phyloP scores from a whole-genome alignment of 2,888 invertebrate genomes.

The Coenonympha arcania region DNA sequence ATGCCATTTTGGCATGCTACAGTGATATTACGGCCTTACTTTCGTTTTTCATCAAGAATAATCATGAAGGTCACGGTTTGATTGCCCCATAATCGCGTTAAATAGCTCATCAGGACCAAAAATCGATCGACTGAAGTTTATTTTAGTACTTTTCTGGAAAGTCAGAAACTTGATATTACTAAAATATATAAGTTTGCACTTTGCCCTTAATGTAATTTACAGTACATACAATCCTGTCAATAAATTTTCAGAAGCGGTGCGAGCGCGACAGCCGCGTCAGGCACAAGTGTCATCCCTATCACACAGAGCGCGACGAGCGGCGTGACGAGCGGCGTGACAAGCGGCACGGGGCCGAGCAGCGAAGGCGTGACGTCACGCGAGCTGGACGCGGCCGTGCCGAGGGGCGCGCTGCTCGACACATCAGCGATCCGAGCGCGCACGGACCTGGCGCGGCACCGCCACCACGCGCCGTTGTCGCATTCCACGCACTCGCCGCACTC shows the following conservation, averaged over 20 bases:
- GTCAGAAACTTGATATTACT: too few species aligned
- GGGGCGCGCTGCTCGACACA: slow-evolving; percentile 84
- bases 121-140: too few species aligned
- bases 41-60: too few species aligned
- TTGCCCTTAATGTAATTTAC: too few species aligned
- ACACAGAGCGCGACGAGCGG: slow-evolving; percentile 26
- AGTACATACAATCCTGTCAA: too few species aligned
- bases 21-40: too few species aligned
- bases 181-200: too few species aligned
- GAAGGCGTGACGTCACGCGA: slow-evolving; percentile 73
- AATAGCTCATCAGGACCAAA: too few species aligned
- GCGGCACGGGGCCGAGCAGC: slow-evolving; percentile 8
- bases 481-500: slow-evolving; percentile 57
- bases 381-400: slow-evolving; percentile 89
- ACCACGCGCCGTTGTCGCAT: slow-evolving; percentile 57
- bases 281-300: slow-evolving; percentile 33
- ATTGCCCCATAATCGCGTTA: too few species aligned
- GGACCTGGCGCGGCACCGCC: slow-evolving; percentile 82
- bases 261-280: slow-evolving; percentile 17
- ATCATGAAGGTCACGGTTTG: too few species aligned
- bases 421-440: slow-evolving; percentile 83
- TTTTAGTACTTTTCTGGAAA: too few species aligned
- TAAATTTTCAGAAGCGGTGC: slow-evolving; percentile 16
- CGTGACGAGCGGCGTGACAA: slow-evolving; percentile 7
- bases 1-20: too few species aligned